Base-by-base conservation (phyloP, 1,140 invertebrate species). In the Nymphalis io region DNA sequence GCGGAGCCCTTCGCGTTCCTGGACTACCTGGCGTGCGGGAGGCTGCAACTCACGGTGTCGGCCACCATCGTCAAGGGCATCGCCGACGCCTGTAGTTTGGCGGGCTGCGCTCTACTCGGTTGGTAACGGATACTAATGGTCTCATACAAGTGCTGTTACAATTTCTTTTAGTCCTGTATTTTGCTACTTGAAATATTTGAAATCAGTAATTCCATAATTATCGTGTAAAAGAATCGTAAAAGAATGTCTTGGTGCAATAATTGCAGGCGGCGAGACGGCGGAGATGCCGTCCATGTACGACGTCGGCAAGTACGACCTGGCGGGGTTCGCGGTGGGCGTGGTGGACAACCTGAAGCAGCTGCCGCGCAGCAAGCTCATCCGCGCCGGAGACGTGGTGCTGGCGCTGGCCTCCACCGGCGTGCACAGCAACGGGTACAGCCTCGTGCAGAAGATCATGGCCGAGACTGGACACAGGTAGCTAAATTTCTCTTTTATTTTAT, bases 1-100 rank as follows among this genome's bases (percentile, higher is more conserved):
- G 98, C 98, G 0, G 97, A 98, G 82, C 98, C 98, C 0, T 92
- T 99, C 53, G 98, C 98, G 66, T 99, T 99, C 85, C 91, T 99
- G 1, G 98, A 99, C 92, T 99, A 99, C 89, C 99, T 98, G 91
- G 97, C 98, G 12, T 98, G 96, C 85, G 97, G 98, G 3, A 93
- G 95, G 70, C 92, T 99, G 51, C 94, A 98, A 79, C 94, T 98
- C 6, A 92, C 94, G 1, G 90, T 95, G 16, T 97, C 97, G 0
- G 93, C 93, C 1, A 91, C 95, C 70, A 96, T 99, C 3, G 93
- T 99, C 5, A 92, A 93, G 63, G 98, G 98, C 2, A 95, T 99
- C 72, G 94, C 96, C 0, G 94, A 97, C 79, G 98, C 97, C 2
- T 99, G 98, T 84, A 93, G 93, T 68, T 88, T 93, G 85, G 96